Percentiles rank a stretch among this genome's conserved stretches.
These are phyloP conservation scores for Syrista parreyssii DNA, from an alignment of 2,888 invertebrate genomes.

Conservation along the genomic window DNA sequence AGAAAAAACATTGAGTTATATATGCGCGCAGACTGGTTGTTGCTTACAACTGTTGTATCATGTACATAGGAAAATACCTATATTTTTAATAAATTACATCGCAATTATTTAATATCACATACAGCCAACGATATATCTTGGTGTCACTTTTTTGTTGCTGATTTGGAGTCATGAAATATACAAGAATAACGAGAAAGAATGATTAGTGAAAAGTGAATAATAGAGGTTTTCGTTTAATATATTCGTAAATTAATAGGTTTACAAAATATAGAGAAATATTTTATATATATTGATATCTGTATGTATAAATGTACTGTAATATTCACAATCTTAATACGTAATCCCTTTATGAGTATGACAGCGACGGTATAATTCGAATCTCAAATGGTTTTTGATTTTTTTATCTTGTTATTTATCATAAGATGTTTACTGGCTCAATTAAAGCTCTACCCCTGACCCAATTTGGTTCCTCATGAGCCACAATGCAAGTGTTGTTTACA, in stretches of 20 bases:
- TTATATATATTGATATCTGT: not conserved
- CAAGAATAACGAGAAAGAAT: not conserved
- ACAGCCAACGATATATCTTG: not conserved
- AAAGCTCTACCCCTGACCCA: slow-evolving; percentile 34
- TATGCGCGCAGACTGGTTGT: not conserved
- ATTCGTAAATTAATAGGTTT: not conserved
- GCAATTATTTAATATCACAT: not conserved
- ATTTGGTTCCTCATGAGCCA: slow-evolving; percentile 33
- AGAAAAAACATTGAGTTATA: slow-evolving; percentile 32
- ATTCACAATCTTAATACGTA: not conserved
- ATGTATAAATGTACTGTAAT: not conserved
- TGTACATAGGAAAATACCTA: not conserved
- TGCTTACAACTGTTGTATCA: not conserved
- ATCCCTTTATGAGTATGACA: not conserved
- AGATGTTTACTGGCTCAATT: slow-evolving; percentile 29
- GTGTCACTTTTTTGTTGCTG: not conserved
- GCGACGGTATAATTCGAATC: not conserved
- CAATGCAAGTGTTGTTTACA: slow-evolving; percentile 46
- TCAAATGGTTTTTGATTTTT: not conserved
- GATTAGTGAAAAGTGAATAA: not conserved
- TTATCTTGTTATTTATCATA: slow-evolving; percentile 3
- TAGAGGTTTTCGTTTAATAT: not conserved
- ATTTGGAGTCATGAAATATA: not conserved
- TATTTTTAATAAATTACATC: slow-evolving; percentile 4
- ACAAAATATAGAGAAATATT: not conserved